phyloP scores from a whole-genome alignment of 2,113 vertebrate species.

The Aldabrachelys gigantea region DNA sequence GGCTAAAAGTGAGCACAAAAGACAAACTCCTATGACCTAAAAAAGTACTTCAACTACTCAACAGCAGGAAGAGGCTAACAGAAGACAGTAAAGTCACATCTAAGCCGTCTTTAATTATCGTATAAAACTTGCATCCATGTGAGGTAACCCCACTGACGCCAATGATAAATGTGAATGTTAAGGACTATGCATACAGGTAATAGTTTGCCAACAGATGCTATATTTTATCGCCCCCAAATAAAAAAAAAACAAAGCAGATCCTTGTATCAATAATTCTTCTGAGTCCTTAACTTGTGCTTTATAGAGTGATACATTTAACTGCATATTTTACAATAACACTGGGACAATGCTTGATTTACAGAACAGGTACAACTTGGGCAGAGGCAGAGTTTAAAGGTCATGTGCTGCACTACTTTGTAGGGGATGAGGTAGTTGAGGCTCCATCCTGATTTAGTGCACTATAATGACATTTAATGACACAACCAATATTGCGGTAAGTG shows the following conservation, averaged over 20 bases:
- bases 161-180: not conserved
- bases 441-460: not conserved
- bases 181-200: not conserved
- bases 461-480: not conserved
- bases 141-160: not conserved
- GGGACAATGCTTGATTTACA: not conserved
- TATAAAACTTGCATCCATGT: not conserved
- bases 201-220: not conserved
- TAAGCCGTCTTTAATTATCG: rapidly evolving
- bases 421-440: not conserved
- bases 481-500: not conserved
- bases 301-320: not conserved
- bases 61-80: not conserved
- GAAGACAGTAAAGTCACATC: rapidly evolving
- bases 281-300: not conserved
- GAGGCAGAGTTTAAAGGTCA: not conserved
- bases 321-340: not conserved
- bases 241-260: not conserved
- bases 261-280: not conserved
- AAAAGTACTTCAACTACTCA: not conserved
- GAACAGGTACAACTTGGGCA: not conserved
- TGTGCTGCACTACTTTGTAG: not conserved
- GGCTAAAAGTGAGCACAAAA: not conserved
- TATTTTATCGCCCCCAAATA: not conserved
- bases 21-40: not conserved